Percentiles rank a stretch among this genome's conserved stretches.
Evolutionary conservation across 2,113 vertebrate species (phyloP).

Genomic region (Zapus hudsonius): DNA sequence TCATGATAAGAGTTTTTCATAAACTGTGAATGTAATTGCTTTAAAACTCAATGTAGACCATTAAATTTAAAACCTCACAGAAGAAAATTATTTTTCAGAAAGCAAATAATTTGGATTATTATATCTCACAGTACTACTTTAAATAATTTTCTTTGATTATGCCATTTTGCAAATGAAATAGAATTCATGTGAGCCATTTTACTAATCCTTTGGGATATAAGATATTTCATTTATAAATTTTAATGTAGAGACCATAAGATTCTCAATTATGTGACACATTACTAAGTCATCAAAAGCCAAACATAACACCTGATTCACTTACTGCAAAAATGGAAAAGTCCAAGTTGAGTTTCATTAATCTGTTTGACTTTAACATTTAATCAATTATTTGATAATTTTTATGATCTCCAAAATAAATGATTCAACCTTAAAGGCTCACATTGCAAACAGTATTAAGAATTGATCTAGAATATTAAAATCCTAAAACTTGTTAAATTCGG

Average conservation of each 20-base stretch:
- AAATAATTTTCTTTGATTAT: not conserved
- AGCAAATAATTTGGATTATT: conserved; percentile 24
- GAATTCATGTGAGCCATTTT: conserved; percentile 48
- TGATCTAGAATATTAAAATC: conserved; percentile 37
- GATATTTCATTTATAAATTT: conserved; percentile 17
- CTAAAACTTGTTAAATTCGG: not conserved
- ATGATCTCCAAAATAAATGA: conserved; percentile 57
- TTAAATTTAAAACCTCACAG: not conserved
- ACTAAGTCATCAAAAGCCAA: conserved; percentile 49
- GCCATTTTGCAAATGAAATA: conserved; percentile 36
- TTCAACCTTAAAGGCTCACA: not conserved
- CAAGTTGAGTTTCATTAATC: conserved; percentile 36
- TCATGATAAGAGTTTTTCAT: not conserved
- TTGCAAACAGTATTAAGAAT: not conserved
- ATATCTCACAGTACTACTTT: not conserved
- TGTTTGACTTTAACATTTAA: conserved; percentile 54
- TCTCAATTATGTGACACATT: conserved; percentile 46
- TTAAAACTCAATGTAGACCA: not conserved
- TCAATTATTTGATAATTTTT: conserved; percentile 36
- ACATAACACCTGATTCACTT: conserved; percentile 55
- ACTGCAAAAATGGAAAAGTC: conserved; percentile 35
- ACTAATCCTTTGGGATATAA: not conserved
- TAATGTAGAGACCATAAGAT: conserved; percentile 31
- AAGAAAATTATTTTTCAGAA: conserved; percentile 53
- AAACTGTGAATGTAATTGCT: not conserved